phyloP scores from a whole-genome alignment of 1,140 invertebrate species.

The Microplitis mediator region DNA sequence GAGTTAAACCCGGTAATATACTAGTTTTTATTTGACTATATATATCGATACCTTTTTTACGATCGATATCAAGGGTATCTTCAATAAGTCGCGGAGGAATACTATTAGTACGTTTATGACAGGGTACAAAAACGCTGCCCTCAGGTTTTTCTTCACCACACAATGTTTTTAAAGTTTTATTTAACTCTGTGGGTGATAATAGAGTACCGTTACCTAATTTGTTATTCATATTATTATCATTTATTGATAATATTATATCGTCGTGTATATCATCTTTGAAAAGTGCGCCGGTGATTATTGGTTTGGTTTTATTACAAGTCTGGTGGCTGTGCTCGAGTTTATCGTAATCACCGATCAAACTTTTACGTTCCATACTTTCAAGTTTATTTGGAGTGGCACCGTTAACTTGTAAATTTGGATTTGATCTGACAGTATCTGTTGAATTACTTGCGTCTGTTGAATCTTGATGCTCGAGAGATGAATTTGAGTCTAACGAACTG shows the following conservation, averaged over 20 bases:
- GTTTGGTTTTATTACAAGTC: slow-evolving; percentile 53
- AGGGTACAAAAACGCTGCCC: slow-evolving; percentile 48
- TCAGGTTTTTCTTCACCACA: slow-evolving; percentile 39
- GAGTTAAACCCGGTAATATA: slow-evolving; percentile 52
- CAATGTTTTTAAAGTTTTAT: slow-evolving; percentile 31
- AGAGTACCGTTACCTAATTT: slow-evolving; percentile 57
- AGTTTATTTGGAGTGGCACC: slow-evolving; percentile 45
- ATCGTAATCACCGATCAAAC: slow-evolving; percentile 51
- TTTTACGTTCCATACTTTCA: slow-evolving; percentile 45
- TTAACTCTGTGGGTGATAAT: slow-evolving; percentile 42
- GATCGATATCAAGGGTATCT: slow-evolving; percentile 49
- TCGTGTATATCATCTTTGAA: slow-evolving; percentile 67
- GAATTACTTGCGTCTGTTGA: slow-evolving; percentile 50
- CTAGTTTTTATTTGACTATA: slow-evolving; percentile 60
- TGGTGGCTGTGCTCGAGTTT: slow-evolving; percentile 57
- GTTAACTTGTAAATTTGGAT: slow-evolving; percentile 51
- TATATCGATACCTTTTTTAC: slow-evolving; percentile 55
- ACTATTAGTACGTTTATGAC: slow-evolving; percentile 54
- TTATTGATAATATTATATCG: slow-evolving; percentile 30
- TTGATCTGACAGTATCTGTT: slow-evolving; percentile 50
- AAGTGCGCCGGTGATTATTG: slow-evolving; percentile 71
- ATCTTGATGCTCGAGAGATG: slow-evolving; percentile 48
- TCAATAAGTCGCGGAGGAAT: slow-evolving; percentile 56
- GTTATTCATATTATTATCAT: slow-evolving; percentile 36
- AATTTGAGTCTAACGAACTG: slow-evolving; percentile 47